Evolutionary conservation across 2,113 vertebrate species (phyloP), one percentile per base, ranked within the genome.

Genomic region (Ophiodon elongatus): DNA sequence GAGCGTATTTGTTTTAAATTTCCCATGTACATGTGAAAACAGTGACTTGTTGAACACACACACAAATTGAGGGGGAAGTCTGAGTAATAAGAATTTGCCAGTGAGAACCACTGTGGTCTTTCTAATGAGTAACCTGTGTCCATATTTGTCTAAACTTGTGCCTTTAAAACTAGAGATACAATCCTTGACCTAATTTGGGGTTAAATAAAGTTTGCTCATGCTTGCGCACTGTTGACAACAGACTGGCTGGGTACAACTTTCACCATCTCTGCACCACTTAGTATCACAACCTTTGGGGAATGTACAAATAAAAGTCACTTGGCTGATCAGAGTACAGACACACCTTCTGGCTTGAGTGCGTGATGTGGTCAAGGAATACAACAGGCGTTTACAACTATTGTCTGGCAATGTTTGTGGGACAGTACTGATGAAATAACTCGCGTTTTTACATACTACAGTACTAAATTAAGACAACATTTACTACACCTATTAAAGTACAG

Each of bases 141-240:
- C 93, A 95, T 95, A 95, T 96, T 96, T 96, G 93, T 88, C 93
- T 92, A 92, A 95, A 94, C 93, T 77, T 88, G 83, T 81, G 89
- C 87, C 82, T 94, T 93, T 83, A 90, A 88, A 91, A 90, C 91
- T 82, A 91, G 80, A 94, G 83, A 83, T 73, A 91, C 85, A 92
- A 93, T 93, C 95, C 94, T 95, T 96, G 95, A 96, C 94, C 94
- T 92, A 85, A 90, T 88, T 85, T 81, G 65, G 91, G 94, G 95
- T 95, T 95, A 95, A 95, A 93, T 95, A 95, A 95, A 95, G 94
- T 94, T 94, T 94, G 92, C 91, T 90, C 83, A 88, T 90, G 81
- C 84, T 86, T 79, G 89, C 64, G 56, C 21, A 85, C 82, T 95
- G 93, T 93, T 95, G 87, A 94, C 94, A 89, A 83, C 93, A 94